Percentiles rank a stretch among this genome's conserved stretches.
phyloP scores from a whole-genome alignment of 2,113 vertebrate species.

The Pseudonaja textilis region DNA sequence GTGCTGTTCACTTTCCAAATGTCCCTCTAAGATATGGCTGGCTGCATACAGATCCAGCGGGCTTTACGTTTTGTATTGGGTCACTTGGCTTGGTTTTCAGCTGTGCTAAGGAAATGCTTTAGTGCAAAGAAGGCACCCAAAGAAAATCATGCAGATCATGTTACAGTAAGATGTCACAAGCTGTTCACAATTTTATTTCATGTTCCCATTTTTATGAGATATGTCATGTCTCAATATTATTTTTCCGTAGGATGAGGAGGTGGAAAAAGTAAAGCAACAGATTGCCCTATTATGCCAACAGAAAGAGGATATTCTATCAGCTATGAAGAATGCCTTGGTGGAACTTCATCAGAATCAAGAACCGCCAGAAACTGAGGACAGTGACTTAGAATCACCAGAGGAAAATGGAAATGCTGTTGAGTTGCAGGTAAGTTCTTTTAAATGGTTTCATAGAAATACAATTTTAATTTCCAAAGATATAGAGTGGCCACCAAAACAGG shows the following conservation, averaged over 20 bases:
- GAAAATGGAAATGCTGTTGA: conserved; percentile 46
- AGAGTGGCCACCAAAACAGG: not conserved
- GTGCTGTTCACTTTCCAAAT: conserved; percentile 17
- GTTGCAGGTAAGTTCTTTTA: conserved; percentile 55
- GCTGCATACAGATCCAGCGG: not conserved
- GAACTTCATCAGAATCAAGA: conserved; percentile 65
- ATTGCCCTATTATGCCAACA: conserved; percentile 69
- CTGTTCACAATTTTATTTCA: not conserved
- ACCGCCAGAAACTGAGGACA: conserved; percentile 52
- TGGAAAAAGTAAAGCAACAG: conserved; percentile 63
- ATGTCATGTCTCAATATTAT: conserved; percentile 12
- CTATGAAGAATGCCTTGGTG: conserved; percentile 63
- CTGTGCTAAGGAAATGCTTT: conserved; percentile 53
- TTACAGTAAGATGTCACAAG: conserved; percentile 45
- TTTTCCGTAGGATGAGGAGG: conserved; percentile 63
- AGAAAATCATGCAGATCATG: not conserved
- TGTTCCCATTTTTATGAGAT: not conserved
- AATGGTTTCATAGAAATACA: not conserved
- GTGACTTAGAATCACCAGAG: conserved; percentile 26
- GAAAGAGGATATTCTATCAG: conserved; percentile 65
- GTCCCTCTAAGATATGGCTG: conserved; percentile 8
- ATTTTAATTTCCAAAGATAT: no score
- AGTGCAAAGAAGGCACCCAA: conserved; percentile 30
- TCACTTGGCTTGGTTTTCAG: conserved; percentile 29
- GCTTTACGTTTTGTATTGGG: not conserved